Evolutionary conservation across 2,113 vertebrate species (phyloP).

Genomic region (Corydoras maculifer): DNA sequence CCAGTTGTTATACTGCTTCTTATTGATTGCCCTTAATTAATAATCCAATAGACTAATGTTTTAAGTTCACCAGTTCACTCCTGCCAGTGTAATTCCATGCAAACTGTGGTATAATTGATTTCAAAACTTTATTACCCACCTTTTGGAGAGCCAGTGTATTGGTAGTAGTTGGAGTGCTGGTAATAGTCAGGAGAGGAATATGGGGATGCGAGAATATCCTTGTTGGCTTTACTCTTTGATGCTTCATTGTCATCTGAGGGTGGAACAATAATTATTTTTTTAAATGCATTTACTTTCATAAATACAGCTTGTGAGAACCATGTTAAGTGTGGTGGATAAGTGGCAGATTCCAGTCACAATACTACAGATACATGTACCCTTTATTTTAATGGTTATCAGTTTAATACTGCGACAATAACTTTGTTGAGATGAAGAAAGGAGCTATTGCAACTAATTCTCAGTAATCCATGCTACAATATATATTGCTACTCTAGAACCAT

Average conservation of each 20-base stretch:
- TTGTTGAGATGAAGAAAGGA: no score
- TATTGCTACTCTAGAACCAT: no score
- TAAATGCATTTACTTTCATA: not conserved
- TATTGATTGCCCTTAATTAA: no score
- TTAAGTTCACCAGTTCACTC: no score
- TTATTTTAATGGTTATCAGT: no score
- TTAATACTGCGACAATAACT: no score
- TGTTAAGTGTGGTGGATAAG: not conserved
- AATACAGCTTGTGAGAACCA: not conserved
- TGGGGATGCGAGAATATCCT: slow-evolving; percentile 79
- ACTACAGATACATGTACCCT: slow-evolving; percentile 6
- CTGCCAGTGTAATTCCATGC: no score
- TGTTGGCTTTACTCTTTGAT: slow-evolving; percentile 80
- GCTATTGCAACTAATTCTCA: no score
- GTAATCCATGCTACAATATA: no score
- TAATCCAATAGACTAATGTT: no score
- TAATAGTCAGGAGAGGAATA: slow-evolving; percentile 79
- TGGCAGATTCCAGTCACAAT: not conserved
- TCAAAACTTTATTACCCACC: slow-evolving; percentile 39
- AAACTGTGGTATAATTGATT: not conserved
- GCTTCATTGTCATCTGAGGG: slow-evolving; percentile 67
- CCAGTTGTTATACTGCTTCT: no score
- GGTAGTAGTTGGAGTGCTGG: slow-evolving; percentile 80
- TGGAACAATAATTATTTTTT: slow-evolving; percentile 21
- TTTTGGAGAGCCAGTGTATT: slow-evolving; percentile 79